phyloP scores from a whole-genome alignment of 2,113 vertebrate species.

The Indicator indicator region DNA sequence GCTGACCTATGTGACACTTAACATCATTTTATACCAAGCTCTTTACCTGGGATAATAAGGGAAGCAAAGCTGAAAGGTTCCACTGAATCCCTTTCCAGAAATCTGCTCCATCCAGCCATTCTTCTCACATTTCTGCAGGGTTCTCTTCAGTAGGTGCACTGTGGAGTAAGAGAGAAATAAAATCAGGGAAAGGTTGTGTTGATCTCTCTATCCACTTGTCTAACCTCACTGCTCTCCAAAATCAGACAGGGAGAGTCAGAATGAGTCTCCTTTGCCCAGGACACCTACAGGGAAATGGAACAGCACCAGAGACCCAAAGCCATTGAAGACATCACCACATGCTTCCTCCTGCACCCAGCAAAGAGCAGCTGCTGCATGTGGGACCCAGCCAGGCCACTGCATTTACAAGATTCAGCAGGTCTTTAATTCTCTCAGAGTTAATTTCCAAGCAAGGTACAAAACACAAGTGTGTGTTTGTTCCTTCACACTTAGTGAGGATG shows the following conservation, averaged over 20 bases:
- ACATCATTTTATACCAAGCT: neutral
- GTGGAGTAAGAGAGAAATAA: neutral
- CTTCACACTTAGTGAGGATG: neutral
- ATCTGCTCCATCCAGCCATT: slow-evolving; percentile 99
- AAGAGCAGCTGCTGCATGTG: neutral
- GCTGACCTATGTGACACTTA: neutral
- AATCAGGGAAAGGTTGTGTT: neutral
- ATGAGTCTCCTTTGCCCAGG: neutral
- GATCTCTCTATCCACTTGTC: neutral
- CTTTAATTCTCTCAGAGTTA: neutral
- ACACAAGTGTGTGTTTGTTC: neutral
- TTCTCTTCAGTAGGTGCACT: slow-evolving; percentile 94
- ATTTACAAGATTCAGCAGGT: neutral
- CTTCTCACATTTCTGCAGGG: slow-evolving; percentile 94
- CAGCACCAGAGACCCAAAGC: neutral
- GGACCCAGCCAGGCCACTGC: neutral
- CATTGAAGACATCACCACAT: rapidly evolving
- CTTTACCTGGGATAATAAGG: slow-evolving; percentile 94
- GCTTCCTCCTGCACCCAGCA: neutral
- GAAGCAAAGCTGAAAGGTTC: slow-evolving; percentile 94
- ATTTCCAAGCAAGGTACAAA: neutral
- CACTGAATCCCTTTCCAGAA: slow-evolving; percentile 96
- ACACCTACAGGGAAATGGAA: neutral
- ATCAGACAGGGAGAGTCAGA: neutral
- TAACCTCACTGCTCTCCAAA: neutral